These are phyloP conservation scores for Sphaerodactylus townsendi DNA, from an alignment of 2,113 vertebrate genomes.

Conservation along the genomic window DNA sequence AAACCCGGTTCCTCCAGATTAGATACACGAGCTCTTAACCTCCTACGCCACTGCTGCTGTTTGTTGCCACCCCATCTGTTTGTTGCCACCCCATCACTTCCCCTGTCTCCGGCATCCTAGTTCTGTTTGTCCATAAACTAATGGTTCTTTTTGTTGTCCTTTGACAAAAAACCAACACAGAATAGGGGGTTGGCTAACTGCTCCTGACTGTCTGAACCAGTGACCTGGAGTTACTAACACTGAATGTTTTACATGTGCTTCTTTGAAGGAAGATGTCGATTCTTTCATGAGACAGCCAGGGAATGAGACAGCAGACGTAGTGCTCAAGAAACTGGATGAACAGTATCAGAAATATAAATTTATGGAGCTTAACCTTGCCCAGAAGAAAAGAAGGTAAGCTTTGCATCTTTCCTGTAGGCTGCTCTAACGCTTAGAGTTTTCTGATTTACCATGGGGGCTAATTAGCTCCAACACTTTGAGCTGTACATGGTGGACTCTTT, in stretches of 20 bases:
- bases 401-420: background rate
- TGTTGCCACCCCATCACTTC: too few species aligned
- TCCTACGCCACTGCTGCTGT: too few species aligned
- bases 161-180: background rate
- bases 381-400: slow-evolving; percentile 94
- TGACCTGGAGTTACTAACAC: background rate
- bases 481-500: background rate
- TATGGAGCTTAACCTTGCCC: slow-evolving; percentile 97
- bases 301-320: slow-evolving; percentile 92
- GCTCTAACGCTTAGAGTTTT: background rate
- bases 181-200: background rate
- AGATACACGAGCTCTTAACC: too few species aligned
- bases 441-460: background rate
- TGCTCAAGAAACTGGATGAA: slow-evolving; percentile 92
- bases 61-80: too few species aligned
- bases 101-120: too few species aligned
- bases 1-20: too few species aligned
- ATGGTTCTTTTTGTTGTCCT: too few species aligned
- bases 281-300: slow-evolving; percentile 96
- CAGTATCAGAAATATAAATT: slow-evolving; percentile 99
- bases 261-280: slow-evolving; percentile 93
- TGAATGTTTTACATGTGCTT: slow-evolving; percentile 3
- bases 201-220: background rate
- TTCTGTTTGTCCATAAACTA: too few species aligned
- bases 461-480: background rate